phyloP scores from a whole-genome alignment of 2,888 invertebrate genomes.

The Boloria selene region DNA sequence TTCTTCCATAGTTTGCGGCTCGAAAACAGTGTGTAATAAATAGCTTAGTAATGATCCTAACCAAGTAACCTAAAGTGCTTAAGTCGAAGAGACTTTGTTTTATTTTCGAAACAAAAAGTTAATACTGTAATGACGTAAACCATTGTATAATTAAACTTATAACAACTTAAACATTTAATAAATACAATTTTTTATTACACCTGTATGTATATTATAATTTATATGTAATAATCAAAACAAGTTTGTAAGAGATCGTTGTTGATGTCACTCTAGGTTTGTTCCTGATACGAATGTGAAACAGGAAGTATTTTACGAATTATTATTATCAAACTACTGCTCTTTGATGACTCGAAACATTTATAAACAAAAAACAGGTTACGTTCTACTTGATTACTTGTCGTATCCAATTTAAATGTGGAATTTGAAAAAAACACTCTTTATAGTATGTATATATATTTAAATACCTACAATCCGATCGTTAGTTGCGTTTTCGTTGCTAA shows the following conservation, averaged over 20 bases:
- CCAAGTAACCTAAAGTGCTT: too few relatives aligned
- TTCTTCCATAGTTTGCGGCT: too few relatives aligned
- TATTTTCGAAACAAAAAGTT: too few relatives aligned
- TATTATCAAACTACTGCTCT: constrained; percentile 43
- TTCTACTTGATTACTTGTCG: constrained; percentile 29
- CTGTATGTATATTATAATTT: too few relatives aligned
- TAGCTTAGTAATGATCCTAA: too few relatives aligned
- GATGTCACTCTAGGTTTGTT: constrained; percentile 34
- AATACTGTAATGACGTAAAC: too few relatives aligned
- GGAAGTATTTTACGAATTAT: constrained; percentile 38
- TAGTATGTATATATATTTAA: constrained; percentile 3
- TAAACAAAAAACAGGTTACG: constrained; percentile 33
- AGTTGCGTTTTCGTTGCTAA: neutral
- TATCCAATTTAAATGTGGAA: constrained; percentile 23
- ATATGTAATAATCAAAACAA: constrained; percentile 12
- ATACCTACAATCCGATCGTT: neutral
- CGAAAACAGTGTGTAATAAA: too few relatives aligned
- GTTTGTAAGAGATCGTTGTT: constrained; percentile 23
- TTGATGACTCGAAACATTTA: constrained; percentile 35
- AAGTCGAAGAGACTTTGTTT: too few relatives aligned
- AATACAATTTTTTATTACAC: neutral
- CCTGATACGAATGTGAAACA: constrained; percentile 35
- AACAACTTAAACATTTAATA: neutral
- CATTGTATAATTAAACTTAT: too few relatives aligned
- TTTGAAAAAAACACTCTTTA: constrained; percentile 17